Conservation (phyloP, 2,888 invertebrate species). For the Chironomus riparius region DNA sequence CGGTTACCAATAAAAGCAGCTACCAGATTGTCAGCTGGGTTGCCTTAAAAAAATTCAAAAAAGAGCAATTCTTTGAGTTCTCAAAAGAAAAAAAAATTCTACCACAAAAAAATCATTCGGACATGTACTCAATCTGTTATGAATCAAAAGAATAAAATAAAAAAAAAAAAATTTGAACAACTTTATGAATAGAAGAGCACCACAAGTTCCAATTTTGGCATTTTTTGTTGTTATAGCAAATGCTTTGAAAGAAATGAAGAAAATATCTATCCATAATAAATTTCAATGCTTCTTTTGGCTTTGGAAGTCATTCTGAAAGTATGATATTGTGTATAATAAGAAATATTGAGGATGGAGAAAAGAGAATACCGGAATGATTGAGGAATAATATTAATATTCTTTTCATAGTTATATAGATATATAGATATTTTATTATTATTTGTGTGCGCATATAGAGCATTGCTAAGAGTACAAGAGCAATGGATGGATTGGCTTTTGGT, state of each 20-base stretch:
- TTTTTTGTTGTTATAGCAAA: neutral
- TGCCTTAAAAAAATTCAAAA: neutral
- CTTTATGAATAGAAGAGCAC: neutral
- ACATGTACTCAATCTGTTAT: neutral
- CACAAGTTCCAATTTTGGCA: neutral
- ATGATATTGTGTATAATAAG: neutral
- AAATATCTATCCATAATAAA: neutral
- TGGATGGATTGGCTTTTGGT: neutral
- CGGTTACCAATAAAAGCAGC: neutral
- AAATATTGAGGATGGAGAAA: neutral
- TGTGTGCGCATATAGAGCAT: neutral
- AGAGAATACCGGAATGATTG: neutral
- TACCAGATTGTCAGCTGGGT: neutral
- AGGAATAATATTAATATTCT: slow-evolving; percentile 12
- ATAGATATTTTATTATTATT: neutral
- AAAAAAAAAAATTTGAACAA: neutral
- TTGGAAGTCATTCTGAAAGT: neutral
- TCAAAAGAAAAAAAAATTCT: neutral
- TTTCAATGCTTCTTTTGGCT: neutral
- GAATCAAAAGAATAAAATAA: neutral
- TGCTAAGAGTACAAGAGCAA: neutral
- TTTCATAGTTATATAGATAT: neutral
- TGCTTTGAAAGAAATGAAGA: neutral
- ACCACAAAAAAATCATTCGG: neutral
- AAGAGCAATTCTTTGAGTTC: neutral